Evolutionary conservation across 1,140 invertebrate species (phyloP).

Genomic region (Heliconius melpomene): DNA sequence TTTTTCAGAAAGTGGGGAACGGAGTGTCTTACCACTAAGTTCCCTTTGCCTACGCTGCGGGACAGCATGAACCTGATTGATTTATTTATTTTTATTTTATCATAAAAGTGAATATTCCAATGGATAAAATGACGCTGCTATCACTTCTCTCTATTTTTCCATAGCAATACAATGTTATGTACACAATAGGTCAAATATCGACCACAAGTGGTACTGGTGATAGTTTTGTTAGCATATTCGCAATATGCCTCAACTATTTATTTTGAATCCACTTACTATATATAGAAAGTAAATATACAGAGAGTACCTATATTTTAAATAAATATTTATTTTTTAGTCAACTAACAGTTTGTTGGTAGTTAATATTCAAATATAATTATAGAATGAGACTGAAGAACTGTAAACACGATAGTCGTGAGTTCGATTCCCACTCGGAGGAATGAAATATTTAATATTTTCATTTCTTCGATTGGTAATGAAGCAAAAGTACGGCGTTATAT

Average conservation of each 20-base stretch:
- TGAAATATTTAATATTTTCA: no score
- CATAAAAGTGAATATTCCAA: no score
- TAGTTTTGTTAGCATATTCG: constrained; percentile 6
- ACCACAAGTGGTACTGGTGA: not conserved
- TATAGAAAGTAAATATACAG: not conserved
- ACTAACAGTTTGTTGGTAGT: not conserved
- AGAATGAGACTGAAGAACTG: no score
- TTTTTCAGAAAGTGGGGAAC: not conserved
- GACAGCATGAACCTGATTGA: not conserved
- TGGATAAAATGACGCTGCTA: not conserved
- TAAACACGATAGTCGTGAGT: no score
- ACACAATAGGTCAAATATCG: not conserved
- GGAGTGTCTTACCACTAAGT: not conserved
- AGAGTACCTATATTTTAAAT: not conserved
- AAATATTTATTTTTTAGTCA: not conserved
- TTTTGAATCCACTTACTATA: not conserved
- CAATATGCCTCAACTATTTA: not conserved
- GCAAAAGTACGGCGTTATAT: no score
- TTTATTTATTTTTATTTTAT: not conserved
- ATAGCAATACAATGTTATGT: not conserved
- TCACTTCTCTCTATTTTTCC: not conserved
- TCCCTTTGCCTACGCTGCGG: not conserved
- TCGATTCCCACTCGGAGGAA: no score
- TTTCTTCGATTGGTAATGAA: no score
- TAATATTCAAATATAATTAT: no score